phyloP scores from a whole-genome alignment of 2,113 vertebrate species.

The Alaudala cheleensis region DNA sequence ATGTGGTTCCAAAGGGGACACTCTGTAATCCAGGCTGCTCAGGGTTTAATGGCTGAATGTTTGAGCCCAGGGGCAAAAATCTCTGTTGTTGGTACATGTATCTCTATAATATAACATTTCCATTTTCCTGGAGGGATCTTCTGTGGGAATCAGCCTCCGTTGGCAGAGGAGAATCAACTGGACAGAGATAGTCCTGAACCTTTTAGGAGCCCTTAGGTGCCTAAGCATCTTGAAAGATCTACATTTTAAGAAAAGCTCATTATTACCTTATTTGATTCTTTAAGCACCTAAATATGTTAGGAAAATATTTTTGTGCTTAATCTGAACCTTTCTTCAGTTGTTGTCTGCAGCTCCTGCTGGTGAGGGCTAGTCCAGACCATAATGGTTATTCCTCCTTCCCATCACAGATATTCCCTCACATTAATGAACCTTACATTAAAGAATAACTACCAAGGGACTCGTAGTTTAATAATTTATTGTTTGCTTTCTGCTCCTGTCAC shows the following conservation, averaged over 20 bases:
- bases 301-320: not conserved
- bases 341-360: not conserved
- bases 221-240: not conserved
- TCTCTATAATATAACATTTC: not conserved
- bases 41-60: not conserved
- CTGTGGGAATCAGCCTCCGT: not conserved
- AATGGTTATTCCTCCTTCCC: not conserved
- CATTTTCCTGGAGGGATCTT: not conserved
- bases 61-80: not conserved
- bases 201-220: not conserved
- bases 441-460: not conserved
- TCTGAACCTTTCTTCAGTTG: not conserved
- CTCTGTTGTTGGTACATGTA: not conserved
- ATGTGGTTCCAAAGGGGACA: not conserved
- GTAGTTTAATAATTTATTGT: not conserved
- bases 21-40: not conserved
- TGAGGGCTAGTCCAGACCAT: not conserved
- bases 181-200: not conserved
- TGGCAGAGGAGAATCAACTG: not conserved
- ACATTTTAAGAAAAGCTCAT: not conserved
- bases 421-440: not conserved
- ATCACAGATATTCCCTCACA: not conserved
- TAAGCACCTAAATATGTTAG: not conserved
- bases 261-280: not conserved
- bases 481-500: not conserved